Conservation (phyloP, 1,140 invertebrate genomes). For the Drosophila pseudoobscura region DNA sequence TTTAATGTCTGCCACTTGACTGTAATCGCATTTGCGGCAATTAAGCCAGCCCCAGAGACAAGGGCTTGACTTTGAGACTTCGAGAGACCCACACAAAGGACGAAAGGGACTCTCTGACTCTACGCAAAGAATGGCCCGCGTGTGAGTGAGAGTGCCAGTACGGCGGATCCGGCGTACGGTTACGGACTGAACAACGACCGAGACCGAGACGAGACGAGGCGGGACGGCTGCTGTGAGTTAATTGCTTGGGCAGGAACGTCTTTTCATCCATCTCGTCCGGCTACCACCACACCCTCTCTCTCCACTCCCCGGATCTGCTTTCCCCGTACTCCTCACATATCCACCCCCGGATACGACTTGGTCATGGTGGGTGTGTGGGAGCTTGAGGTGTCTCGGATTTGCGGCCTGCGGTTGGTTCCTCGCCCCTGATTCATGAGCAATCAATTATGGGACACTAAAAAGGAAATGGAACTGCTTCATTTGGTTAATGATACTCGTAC, state of each 20-base stretch:
- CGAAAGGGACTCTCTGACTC: conserved; percentile 10
- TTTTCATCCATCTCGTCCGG: conserved; percentile 45
- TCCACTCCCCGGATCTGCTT: too few relatives aligned
- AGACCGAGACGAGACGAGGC: neutral
- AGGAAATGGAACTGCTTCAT: conserved; percentile 9
- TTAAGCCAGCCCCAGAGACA: conserved; percentile 65
- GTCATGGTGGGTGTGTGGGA: neutral
- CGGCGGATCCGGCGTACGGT: conserved; percentile 12
- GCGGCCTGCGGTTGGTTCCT: neutral
- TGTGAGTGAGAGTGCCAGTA: too few relatives aligned
- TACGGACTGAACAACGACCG: conserved; percentile 11
- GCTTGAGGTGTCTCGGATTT: conserved; percentile 16
- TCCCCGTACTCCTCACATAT: neutral
- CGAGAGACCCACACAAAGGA: conserved; percentile 9
- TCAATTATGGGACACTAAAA: conserved; percentile 21
- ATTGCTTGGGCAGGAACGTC: conserved; percentile 61
- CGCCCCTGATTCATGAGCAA: neutral
- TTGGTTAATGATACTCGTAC: conserved; percentile 3
- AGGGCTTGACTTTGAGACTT: conserved; percentile 69
- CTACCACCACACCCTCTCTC: too few relatives aligned
- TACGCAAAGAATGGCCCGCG: too few relatives aligned
- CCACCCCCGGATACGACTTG: neutral
- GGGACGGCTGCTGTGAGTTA: conserved; percentile 48
- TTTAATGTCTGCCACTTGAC: conserved; percentile 78
- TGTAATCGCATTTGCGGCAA: conserved; percentile 80